These are phyloP conservation scores for Eupithecia dodoneata DNA, from an alignment of 2,888 invertebrate species.

Conservation along the genomic window DNA sequence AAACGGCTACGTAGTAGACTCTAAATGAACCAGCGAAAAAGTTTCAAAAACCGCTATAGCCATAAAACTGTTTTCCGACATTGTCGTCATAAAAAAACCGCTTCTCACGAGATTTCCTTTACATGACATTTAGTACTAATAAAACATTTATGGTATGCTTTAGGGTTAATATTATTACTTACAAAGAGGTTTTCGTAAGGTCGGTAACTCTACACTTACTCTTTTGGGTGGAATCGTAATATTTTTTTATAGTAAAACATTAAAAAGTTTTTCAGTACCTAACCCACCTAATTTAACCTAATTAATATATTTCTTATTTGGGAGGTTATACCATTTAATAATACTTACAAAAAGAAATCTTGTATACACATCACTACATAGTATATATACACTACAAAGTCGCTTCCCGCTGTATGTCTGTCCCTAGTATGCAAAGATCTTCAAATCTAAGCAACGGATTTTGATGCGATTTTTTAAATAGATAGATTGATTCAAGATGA, in stretches of 20 bases:
- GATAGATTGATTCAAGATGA: too few species aligned
- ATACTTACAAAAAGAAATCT: too few species aligned
- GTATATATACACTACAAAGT: too few species aligned
- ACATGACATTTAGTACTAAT: slow-evolving; percentile 19
- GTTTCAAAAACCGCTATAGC: slow-evolving; percentile 13
- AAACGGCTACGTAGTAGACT: too few species aligned
- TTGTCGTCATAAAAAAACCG: slow-evolving; percentile 48
- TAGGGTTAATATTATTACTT: slow-evolving; percentile 18
- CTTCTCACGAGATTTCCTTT: slow-evolving; percentile 25
- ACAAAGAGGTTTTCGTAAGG: background rate
- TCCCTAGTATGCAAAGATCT: too few species aligned
- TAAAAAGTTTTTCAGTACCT: slow-evolving; percentile 1
- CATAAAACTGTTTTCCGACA: slow-evolving; percentile 42
- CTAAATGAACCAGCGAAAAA: background rate
- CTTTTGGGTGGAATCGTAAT: background rate
- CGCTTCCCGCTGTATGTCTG: too few species aligned
- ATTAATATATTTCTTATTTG: too few species aligned
- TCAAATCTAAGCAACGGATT: too few species aligned
- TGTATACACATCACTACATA: too few species aligned
- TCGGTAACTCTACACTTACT: background rate
- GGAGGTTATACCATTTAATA: too few species aligned
- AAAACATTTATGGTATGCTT: slow-evolving; percentile 16
- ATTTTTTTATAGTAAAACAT: background rate
- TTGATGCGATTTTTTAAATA: too few species aligned
- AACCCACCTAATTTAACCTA: too few species aligned